A percentile compares a stretch with the other conserved stretches of the same genome.
Evolutionary conservation across 2,797 vertebrate species (phyloP).

Genomic region (Argyrosomus regius): DNA sequence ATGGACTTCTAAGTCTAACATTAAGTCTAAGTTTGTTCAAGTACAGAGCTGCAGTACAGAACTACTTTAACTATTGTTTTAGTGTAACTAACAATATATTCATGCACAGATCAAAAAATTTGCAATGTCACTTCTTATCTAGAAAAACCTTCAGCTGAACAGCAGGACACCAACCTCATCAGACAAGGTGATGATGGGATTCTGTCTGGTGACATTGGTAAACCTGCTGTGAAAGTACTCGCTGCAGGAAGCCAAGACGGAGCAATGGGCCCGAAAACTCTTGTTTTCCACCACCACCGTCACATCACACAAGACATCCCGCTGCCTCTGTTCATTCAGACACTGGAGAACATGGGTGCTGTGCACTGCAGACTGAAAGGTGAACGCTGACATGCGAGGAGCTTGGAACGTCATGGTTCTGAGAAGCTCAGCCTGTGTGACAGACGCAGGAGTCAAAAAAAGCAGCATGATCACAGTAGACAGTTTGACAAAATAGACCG

Average conservation of each 20-base stretch:
- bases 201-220: slow-evolving; percentile 80
- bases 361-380: slow-evolving; percentile 95
- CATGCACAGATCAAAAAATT: not conserved
- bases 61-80: not conserved
- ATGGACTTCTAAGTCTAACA: not conserved
- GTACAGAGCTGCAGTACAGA: not conserved
- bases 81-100: not conserved
- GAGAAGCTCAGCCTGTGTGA: slow-evolving; percentile 69
- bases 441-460: slow-evolving; percentile 35
- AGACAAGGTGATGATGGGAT: slow-evolving; percentile 90
- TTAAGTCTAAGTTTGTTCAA: not conserved
- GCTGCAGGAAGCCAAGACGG: slow-evolving; percentile 94
- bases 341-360: slow-evolving; percentile 90
- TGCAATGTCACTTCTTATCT: not conserved
- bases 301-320: slow-evolving; percentile 93
- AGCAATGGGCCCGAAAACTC: slow-evolving; percentile 91
- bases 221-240: slow-evolving; percentile 91
- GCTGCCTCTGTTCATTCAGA: slow-evolving; percentile 92
- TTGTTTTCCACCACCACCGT: slow-evolving; percentile 90
- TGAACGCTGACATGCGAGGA: slow-evolving; percentile 89
- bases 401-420: slow-evolving; percentile 90
- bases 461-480: not conserved
- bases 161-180: slow-evolving; percentile 88
- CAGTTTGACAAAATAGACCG: not conserved
- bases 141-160: not conserved